These are phyloP conservation scores for Carassius gibelio DNA, from an alignment of 2,113 vertebrate genomes.

Conservation along the genomic window DNA sequence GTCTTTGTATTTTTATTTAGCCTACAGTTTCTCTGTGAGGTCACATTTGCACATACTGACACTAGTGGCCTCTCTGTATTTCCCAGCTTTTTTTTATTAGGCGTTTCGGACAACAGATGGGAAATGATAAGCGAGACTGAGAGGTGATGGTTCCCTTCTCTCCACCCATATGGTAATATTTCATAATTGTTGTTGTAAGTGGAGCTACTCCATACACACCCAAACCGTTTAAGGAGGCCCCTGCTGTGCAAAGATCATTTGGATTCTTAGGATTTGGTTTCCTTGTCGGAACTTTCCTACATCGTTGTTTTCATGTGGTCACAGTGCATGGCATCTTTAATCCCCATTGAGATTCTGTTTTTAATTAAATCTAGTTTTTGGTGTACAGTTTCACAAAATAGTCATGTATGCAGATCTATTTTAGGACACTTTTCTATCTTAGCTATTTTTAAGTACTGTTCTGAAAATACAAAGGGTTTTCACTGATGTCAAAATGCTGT, in stretches of 20 bases:
- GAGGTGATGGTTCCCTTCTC: slow-evolving; percentile 41
- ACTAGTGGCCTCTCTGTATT: slow-evolving; percentile 22
- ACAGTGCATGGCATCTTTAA: slow-evolving; percentile 30
- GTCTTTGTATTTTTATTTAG: slow-evolving; percentile 24
- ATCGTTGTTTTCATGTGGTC: slow-evolving; percentile 34
- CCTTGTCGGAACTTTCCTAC: slow-evolving; percentile 56
- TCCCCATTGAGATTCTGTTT: not conserved
- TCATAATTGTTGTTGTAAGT: slow-evolving; percentile 51
- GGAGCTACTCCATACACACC: slow-evolving; percentile 35
- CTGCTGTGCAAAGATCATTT: slow-evolving; percentile 54
- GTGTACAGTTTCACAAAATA: not conserved
- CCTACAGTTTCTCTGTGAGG: slow-evolving; percentile 25
- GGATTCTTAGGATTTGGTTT: slow-evolving; percentile 48
- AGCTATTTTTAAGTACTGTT: not conserved
- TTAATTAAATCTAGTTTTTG: slow-evolving; percentile 13
- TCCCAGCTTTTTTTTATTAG: slow-evolving; percentile 27
- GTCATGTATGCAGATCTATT: not conserved
- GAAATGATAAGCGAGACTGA: slow-evolving; percentile 22
- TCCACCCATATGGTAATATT: slow-evolving; percentile 42
- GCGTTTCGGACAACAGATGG: slow-evolving; percentile 30
- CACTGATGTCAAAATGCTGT: not conserved
- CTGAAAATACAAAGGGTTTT: slow-evolving; percentile 20
- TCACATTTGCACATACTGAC: slow-evolving; percentile 35
- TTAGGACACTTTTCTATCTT: not conserved
- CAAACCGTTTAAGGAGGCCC: slow-evolving; percentile 42